Percentiles rank a stretch among this genome's conserved stretches.
Evolutionary conservation across 1,140 invertebrate genomes (phyloP).

Genomic region (Drosophila equinoxialis): DNA sequence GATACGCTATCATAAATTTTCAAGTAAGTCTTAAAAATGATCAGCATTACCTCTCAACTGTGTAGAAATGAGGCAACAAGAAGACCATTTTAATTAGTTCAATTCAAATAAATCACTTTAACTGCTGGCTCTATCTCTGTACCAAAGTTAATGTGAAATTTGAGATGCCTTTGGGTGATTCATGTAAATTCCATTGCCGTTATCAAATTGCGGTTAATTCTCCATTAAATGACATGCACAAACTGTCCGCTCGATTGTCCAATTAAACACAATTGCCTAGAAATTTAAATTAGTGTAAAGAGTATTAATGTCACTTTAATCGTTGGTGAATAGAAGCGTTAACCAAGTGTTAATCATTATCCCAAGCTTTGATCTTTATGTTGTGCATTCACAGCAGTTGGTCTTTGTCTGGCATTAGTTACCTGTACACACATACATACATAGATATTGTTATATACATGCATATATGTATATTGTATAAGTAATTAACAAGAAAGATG

Average conservation of each 20-base stretch:
- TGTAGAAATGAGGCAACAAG: no score
- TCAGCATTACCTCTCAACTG: no score
- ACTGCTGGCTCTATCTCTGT: neutral
- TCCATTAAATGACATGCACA: constrained; percentile 5
- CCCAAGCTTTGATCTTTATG: neutral
- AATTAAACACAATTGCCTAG: constrained; percentile 8
- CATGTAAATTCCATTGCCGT: neutral
- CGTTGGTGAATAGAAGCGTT: neutral
- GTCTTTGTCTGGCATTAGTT: constrained; percentile 36
- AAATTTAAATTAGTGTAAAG: constrained; percentile 19
- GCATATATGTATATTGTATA: constrained; percentile 13
- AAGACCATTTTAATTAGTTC: no score
- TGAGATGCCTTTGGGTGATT: neutral
- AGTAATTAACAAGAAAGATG: constrained; percentile 14
- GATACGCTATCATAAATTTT: no score
- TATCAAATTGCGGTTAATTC: constrained; percentile 6
- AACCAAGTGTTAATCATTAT: constrained; percentile 5
- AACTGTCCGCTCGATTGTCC: constrained; percentile 18
- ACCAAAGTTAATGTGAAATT: neutral
- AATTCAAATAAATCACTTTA: no score
- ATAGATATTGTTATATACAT: constrained; percentile 8
- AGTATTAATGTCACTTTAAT: neutral
- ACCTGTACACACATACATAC: no score
- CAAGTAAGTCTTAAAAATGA: no score
- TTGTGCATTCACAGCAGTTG: constrained; percentile 1